Base-by-base conservation (phyloP, 2,888 invertebrate genomes). In the Iphiclides podalirius region DNA sequence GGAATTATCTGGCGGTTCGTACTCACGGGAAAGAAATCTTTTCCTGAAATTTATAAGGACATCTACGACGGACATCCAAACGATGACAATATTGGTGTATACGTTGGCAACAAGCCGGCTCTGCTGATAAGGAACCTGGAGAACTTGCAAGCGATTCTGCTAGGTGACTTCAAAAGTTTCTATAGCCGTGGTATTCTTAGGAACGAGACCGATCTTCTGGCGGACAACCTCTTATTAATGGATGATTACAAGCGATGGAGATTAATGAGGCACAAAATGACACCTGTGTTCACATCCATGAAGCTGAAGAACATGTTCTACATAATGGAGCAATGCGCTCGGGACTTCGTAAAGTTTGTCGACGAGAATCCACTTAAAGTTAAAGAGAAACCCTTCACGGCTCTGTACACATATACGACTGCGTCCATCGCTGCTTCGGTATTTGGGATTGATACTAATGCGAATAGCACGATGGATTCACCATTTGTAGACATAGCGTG, bases 271-370 rank as follows among this genome's bases (percentile, higher is more conserved):
- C 75, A 79, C 14, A 87, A 83, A 55, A 47, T 87, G 1, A 66
- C 82, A 1, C 81, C 85, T 1, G 66, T 78, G 1, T 87, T 88
- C 50, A 82, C 82, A 0, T 72, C 70, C 14, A 53, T 63, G 0
- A 82, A 76, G 55, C 61, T 87, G 0, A 84, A 78, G 50, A 76
- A 77, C n/a, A 81, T 86, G 80, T 85, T 77, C 52, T 67, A 67
- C 15, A 74, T 77, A 4, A 62, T 88, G 31, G 73, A 75, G 1
- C 65, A 68, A 43, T 75, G 75, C 54, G 76, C 71, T 0, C 59
- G 60, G 1, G 78, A 82, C 57, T 84, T 83, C 52, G 69, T 67
- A 0, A 56, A 67, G 1, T 64, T 64, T 31, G 44, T 81, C 6
- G 65, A 72, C 49, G 52, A 61, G 8, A 31, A 31, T 11, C 12